phyloP scores from a whole-genome alignment of 2,888 invertebrate genomes.

The Strigamia maritima region DNA sequence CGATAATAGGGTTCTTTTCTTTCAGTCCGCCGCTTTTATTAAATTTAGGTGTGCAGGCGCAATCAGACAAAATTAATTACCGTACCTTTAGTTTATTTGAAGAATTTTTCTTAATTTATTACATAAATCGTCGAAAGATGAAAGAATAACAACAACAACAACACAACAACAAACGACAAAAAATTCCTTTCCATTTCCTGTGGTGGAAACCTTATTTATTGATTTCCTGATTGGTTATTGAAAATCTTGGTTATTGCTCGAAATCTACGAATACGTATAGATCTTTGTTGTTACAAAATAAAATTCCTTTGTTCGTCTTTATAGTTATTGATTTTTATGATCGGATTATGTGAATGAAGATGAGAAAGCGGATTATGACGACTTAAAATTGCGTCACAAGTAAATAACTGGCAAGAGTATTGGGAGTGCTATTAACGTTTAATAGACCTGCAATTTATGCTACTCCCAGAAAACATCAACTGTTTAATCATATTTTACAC shows the following conservation, averaged over 20 bases:
- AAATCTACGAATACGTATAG: not conserved
- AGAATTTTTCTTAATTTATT: not conserved
- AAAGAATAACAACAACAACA: not conserved
- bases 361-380: slow-evolving; percentile 16
- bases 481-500: not conserved
- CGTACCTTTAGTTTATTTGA: not conserved
- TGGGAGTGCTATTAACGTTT: not conserved
- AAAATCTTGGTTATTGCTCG: not conserved
- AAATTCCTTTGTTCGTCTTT: slow-evolving; percentile 10
- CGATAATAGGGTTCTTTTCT: not conserved
- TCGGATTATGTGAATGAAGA: slow-evolving; percentile 16
- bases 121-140: too few species aligned
- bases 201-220: too few species aligned
- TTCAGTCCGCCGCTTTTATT: not conserved
- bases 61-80: slow-evolving; percentile 22
- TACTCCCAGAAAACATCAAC: not conserved
- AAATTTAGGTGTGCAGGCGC: slow-evolving; percentile 3
- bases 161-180: too few species aligned
- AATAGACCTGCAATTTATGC: not conserved
- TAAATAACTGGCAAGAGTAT: not conserved
- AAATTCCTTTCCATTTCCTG: too few species aligned
- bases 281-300: not conserved
- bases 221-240: not conserved
- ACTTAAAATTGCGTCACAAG: not conserved
- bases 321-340: slow-evolving; percentile 26